Conservation (phyloP, 2,113 vertebrate species). For the Lipotes vexillifer region DNA sequence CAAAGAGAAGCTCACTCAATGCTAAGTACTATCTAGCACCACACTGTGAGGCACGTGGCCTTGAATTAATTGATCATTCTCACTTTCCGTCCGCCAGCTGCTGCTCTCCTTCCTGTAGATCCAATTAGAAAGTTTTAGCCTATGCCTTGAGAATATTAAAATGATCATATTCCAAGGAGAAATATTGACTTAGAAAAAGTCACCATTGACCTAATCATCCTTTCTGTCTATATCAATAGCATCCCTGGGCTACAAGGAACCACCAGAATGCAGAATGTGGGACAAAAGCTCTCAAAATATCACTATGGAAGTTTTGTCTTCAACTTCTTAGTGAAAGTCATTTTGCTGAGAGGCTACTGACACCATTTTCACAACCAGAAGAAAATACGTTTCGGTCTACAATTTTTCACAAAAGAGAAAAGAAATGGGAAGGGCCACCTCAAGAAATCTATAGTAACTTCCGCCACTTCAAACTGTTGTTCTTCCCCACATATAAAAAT, state of each 20-base stretch:
- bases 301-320: neutral
- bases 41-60: fast-evolving
- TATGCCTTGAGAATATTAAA: neutral
- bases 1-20: neutral
- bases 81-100: neutral
- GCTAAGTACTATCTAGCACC: neutral
- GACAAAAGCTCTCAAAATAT: neutral
- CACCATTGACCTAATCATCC: neutral
- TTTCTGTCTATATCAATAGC: neutral
- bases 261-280: neutral
- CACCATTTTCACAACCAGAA: neutral
- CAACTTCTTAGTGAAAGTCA: neutral
- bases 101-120: neutral
- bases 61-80: neutral
- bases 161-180: neutral
- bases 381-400: neutral
- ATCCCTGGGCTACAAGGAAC: neutral
- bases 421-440: neutral
- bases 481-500: neutral
- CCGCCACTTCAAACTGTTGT: neutral
- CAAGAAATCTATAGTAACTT: neutral
- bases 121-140: neutral
- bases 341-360: neutral
- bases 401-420: neutral
- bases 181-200: neutral